Percentiles rank a stretch among this genome's conserved stretches.
Evolutionary conservation across 1,140 invertebrate species (phyloP).

Genomic region (Centruroides sculpturatus): DNA sequence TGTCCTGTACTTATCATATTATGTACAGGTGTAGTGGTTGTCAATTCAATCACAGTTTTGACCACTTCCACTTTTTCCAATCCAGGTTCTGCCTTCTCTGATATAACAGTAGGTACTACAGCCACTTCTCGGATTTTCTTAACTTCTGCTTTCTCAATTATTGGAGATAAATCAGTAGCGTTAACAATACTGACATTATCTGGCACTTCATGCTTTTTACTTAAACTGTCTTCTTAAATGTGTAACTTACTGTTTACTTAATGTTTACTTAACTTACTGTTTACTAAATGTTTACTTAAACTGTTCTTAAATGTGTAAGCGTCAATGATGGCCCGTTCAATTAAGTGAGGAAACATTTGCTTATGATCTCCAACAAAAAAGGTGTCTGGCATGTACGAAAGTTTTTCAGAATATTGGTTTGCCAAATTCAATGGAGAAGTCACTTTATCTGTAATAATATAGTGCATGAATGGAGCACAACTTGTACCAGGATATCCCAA

Average conservation of each 20-base stretch:
- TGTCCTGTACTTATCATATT: slow-evolving; percentile 56
- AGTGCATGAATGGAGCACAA: slow-evolving; percentile 97
- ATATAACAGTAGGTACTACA: slow-evolving; percentile 22
- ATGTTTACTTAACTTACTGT: too few species aligned
- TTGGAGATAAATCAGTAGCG: slow-evolving; percentile 76
- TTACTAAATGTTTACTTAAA: too few species aligned
- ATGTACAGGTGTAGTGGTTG: slow-evolving; percentile 83
- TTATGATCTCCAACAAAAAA: slow-evolving; percentile 98
- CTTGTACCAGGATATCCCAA: slow-evolving; percentile 97
- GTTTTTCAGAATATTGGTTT: slow-evolving; percentile 89
- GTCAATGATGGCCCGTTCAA: slow-evolving; percentile 58
- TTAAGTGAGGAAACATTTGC: slow-evolving; percentile 97
- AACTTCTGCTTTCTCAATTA: slow-evolving; percentile 79
- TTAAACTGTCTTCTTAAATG: too few species aligned
- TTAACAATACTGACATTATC: slow-evolving; percentile 90
- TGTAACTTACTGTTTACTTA: too few species aligned
- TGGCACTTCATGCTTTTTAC: slow-evolving; percentile 33
- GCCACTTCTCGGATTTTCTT: slow-evolving; percentile 35
- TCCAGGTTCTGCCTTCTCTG: slow-evolving; percentile 23
- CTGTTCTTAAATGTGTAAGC: slow-evolving; percentile 24
- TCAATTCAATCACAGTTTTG: slow-evolving; percentile 82
- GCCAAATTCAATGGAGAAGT: slow-evolving; percentile 79
- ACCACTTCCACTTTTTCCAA: slow-evolving; percentile 69
- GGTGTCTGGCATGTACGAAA: slow-evolving; percentile 95
- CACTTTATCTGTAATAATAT: slow-evolving; percentile 87